phyloP scores from a whole-genome alignment of 1,140 invertebrate genomes.

The Cotesia chilonis region DNA sequence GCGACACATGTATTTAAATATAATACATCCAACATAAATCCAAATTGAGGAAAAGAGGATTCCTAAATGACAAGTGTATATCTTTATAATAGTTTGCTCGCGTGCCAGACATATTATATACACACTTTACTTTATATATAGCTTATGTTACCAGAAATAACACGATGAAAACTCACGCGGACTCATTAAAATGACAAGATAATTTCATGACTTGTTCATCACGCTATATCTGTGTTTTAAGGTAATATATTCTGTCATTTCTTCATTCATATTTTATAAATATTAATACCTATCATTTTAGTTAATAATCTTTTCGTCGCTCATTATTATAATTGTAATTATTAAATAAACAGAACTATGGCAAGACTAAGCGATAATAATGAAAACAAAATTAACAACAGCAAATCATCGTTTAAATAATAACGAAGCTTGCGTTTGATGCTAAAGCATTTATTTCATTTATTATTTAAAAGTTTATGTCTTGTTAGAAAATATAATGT shows the following conservation, averaged over 20 bases:
- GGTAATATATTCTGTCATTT: slow-evolving; percentile 15
- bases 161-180: slow-evolving; percentile 38
- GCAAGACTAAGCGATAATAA: no score
- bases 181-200: slow-evolving; percentile 41
- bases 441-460: no score
- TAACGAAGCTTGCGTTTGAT: no score
- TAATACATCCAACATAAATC: background rate
- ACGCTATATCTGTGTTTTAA: slow-evolving; percentile 12
- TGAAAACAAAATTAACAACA: no score
- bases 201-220: slow-evolving; percentile 37
- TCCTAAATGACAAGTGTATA: slow-evolving; percentile 24
- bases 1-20: no score
- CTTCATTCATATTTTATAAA: background rate
- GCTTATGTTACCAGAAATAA: no score
- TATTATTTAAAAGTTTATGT: no score
- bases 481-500: no score
- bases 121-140: background rate
- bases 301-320: no score
- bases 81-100: slow-evolving; percentile 35
- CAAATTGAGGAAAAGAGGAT: slow-evolving; percentile 13
- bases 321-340: no score
- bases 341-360: no score
- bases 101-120: slow-evolving; percentile 21
- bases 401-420: no score
- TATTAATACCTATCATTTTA: background rate